Base-by-base conservation (phyloP, 2,888 invertebrate genomes). In the Agrilus biguttatus region DNA sequence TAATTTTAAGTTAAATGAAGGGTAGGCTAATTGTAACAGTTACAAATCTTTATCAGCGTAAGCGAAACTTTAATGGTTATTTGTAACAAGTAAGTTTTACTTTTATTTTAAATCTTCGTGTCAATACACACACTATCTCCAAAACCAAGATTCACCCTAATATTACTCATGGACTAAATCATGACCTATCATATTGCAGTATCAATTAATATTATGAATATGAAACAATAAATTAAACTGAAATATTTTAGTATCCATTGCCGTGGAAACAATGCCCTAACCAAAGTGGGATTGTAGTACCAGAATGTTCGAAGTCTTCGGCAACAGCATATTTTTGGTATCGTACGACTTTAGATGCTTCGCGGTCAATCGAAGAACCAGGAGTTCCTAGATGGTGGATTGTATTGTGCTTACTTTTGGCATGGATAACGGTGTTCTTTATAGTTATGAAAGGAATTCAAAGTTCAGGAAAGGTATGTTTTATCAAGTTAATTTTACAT, bases 401-500 rank as follows among this genome's bases (percentile, higher is more conserved):
- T 62, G 83, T 88, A 0, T 64, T 89, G 32, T 91, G 91, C 59
- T 74, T 95, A 39, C 63, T 90, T 45, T 71, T 91, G 28, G 85
- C 92, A 17, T 95, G 95, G 95, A 65, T 82, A 39, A 74, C 91
- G 50, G 91, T 95, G 28, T 95, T 90, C 71, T 86, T 89, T 60
- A 92, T 93, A 59, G 90, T 93, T 37, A 92, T 91, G 88, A 90
- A 90, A 66, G 93, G 93, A 39, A 93, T 95, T 50, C 92, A 93
- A 69, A 91, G 91, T 55, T 91, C 91, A 50, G 93, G 93, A 57
- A 92, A 92, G 78, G 89, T 88, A 61, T 23, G 21, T 19, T 19
- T 53, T 54, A 21, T 35, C 14, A 5, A 8, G 5, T 14, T 19
- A 19, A 19, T 4, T 19, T 4, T 5, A 23, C 23, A 23, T 23